Percentiles rank a stretch among this genome's conserved stretches.
These are phyloP conservation scores for Drosophila cracens DNA, from an alignment of 2,888 invertebrate genomes.

Conservation along the genomic window DNA sequence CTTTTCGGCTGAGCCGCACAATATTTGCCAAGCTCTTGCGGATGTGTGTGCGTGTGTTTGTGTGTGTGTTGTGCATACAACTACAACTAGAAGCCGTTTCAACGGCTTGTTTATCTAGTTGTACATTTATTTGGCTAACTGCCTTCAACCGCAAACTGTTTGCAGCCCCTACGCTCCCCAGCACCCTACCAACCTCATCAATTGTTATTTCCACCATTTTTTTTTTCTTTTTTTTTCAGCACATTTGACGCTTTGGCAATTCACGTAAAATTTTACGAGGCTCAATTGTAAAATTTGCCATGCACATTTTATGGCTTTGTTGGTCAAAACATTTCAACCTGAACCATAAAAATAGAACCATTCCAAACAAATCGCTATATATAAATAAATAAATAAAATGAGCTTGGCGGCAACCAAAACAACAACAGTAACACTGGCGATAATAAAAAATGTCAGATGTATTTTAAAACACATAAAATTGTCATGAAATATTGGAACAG, in stretches of 20 bases:
- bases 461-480: slow-evolving; percentile 52
- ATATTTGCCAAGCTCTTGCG: slow-evolving; percentile 33
- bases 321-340: slow-evolving; percentile 58
- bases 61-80: slow-evolving; percentile 11
- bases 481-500: slow-evolving; percentile 47
- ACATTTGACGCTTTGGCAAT: slow-evolving; percentile 55
- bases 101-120: slow-evolving; percentile 75
- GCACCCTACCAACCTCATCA: neutral
- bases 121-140: slow-evolving; percentile 78
- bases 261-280: slow-evolving; percentile 68
- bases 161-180: slow-evolving; percentile 5
- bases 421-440: slow-evolving; percentile 19
- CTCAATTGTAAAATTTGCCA: slow-evolving; percentile 66
- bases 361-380: slow-evolving; percentile 47
- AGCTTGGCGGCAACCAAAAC: slow-evolving; percentile 8
- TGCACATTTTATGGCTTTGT: slow-evolving; percentile 64
- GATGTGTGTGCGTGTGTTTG: neutral
- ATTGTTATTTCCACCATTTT: slow-evolving; percentile 21
- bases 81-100: slow-evolving; percentile 56
- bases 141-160: slow-evolving; percentile 73
- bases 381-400: slow-evolving; percentile 58
- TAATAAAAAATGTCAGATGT: slow-evolving; percentile 29
- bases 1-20: slow-evolving; percentile 57
- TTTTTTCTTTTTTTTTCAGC: slow-evolving; percentile 21
- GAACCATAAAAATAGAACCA: slow-evolving; percentile 48